phyloP scores from a whole-genome alignment of 2,113 vertebrate genomes.

The Myotis lucifugus region DNA sequence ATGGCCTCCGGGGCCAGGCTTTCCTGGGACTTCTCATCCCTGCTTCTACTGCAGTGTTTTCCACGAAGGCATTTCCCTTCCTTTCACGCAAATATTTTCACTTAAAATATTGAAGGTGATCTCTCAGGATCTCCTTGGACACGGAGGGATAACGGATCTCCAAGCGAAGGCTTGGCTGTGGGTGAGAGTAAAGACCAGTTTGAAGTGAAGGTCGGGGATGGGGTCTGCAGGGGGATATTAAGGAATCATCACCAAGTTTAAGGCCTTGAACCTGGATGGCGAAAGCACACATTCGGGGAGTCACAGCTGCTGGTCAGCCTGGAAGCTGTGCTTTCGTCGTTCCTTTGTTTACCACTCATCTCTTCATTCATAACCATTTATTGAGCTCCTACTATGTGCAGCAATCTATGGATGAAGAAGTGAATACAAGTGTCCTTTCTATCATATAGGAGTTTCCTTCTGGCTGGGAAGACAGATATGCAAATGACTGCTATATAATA shows the following conservation, averaged over 20 bases:
- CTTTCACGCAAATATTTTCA: not conserved
- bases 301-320: not conserved
- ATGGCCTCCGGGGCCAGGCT: not conserved
- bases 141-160: not conserved
- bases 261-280: not conserved
- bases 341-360: not conserved
- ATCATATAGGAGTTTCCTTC: not conserved
- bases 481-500: not conserved
- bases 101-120: not conserved
- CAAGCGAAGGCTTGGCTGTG: not conserved
- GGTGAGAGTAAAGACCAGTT: not conserved
- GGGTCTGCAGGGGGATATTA: not conserved
- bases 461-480: not conserved
- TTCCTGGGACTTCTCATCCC: not conserved
- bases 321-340: not conserved
- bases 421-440: not conserved
- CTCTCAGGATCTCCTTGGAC: slow-evolving; percentile 9
- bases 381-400: not conserved
- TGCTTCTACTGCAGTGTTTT: not conserved
- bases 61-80: not conserved
- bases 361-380: not conserved
- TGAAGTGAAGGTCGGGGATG: not conserved
- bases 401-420: not conserved
- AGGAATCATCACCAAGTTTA: not conserved
- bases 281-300: not conserved